A percentile compares a stretch with the other conserved stretches of the same genome.
Conservation (phyloP, 2,888 invertebrate genomes). For the Gortyna flavago region DNA sequence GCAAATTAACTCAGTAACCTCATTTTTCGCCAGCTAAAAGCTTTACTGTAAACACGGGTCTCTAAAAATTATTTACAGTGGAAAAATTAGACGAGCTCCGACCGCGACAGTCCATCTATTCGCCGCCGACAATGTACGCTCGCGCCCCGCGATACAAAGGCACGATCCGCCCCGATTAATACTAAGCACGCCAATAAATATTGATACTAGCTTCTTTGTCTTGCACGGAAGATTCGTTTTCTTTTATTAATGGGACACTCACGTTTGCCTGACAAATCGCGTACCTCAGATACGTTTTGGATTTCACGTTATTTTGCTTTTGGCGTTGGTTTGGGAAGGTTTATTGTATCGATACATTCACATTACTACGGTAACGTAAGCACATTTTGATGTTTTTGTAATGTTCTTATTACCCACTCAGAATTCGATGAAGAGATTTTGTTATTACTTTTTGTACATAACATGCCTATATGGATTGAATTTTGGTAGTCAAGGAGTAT, state of each 20-base stretch:
- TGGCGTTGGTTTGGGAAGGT: constrained; percentile 39
- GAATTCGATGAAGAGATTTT: constrained; percentile 5
- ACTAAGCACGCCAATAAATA: constrained; percentile 90
- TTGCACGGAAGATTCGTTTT: constrained; percentile 86
- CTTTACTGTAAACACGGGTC: constrained; percentile 36
- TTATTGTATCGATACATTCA: constrained; percentile 61
- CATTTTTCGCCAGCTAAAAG: constrained; percentile 34
- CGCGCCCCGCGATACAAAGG: constrained; percentile 78
- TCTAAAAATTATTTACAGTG: constrained; percentile 79
- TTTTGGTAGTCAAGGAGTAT: constrained; percentile 3
- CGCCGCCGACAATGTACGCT: constrained; percentile 71
- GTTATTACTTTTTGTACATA: not conserved
- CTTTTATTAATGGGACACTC: constrained; percentile 87
- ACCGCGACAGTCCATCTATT: constrained; percentile 87
- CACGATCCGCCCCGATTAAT: constrained; percentile 88
- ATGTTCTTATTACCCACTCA: constrained; percentile 11
- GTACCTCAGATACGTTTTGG: constrained; percentile 71
- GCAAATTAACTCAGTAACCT: constrained; percentile 38
- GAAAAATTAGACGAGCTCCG: constrained; percentile 85
- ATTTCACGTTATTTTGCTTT: constrained; percentile 63
- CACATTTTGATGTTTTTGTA: constrained; percentile 36
- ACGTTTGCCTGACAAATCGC: constrained; percentile 85
- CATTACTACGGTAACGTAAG: constrained; percentile 47
- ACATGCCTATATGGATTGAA: not conserved
- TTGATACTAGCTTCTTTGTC: constrained; percentile 88